phyloP scores from a whole-genome alignment of 2,888 invertebrate genomes.

The Herminia tarsipennalis region DNA sequence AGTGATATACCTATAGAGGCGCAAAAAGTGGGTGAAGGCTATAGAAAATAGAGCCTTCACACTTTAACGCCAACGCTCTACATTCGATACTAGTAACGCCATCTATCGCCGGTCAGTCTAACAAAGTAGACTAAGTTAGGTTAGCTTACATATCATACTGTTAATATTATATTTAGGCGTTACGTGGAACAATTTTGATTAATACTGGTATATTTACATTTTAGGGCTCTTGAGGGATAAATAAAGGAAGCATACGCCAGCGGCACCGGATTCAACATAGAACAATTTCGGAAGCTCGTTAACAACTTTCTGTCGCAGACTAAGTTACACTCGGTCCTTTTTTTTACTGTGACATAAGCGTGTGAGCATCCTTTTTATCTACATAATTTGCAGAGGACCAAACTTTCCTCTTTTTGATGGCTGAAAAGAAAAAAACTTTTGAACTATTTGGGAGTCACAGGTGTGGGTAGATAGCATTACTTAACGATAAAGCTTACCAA shows the following conservation, averaged over 20 bases:
- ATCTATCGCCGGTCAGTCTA: slow-evolving; percentile 1
- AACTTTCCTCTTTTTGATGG: background rate
- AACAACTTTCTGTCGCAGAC: slow-evolving; percentile 15
- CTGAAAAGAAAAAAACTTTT: too few species aligned
- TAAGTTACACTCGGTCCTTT: slow-evolving; percentile 9
- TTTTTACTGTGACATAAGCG: slow-evolving; percentile 1
- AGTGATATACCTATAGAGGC: too few species aligned
- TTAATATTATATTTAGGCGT: background rate
- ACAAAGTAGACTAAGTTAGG: background rate
- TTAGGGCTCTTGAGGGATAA: slow-evolving; percentile 12
- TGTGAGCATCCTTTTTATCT: slow-evolving; percentile 2
- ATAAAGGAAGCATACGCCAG: slow-evolving; percentile 10
- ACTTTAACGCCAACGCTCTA: background rate
- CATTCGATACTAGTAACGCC: slow-evolving; percentile 1
- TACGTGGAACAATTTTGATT: slow-evolving; percentile 12
- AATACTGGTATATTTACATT: slow-evolving; percentile 4
- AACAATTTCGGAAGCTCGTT: slow-evolving; percentile 19
- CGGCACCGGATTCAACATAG: slow-evolving; percentile 12
- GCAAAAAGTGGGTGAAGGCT: too few species aligned
- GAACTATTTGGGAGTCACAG: too few species aligned
- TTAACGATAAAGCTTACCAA: too few species aligned
- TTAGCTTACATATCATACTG: background rate
- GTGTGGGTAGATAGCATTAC: too few species aligned
- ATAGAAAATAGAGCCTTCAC: background rate
- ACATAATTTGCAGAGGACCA: slow-evolving; percentile 3